Conservation (phyloP, 2,113 vertebrate genomes). For the Pardalotus punctatus region DNA sequence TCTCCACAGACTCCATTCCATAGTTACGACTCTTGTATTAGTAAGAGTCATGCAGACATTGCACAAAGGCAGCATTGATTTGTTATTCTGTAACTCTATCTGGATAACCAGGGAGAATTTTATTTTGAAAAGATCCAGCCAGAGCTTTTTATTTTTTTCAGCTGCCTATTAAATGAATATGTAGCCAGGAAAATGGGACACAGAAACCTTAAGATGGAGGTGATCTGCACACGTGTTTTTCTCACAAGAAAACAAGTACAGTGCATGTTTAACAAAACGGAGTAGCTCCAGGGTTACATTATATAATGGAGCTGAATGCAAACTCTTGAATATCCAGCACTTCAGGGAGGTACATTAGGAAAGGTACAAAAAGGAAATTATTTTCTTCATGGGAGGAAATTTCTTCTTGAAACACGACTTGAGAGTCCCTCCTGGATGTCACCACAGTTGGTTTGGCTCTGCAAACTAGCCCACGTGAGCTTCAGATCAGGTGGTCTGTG, state of each 20-base stretch:
- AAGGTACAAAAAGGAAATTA: neutral
- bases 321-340: neutral
- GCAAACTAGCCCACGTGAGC: neutral
- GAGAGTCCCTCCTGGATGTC: neutral
- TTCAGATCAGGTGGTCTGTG: accelerated
- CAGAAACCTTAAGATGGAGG: neutral
- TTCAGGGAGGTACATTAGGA: neutral
- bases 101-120: conserved; percentile 4
- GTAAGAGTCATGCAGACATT: neutral
- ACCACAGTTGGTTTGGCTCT: neutral
- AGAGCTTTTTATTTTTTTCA: neutral
- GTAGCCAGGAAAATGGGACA: conserved; percentile 30
- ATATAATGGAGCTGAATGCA: neutral
- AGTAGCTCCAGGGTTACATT: neutral
- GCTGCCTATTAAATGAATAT: neutral
- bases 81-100: neutral
- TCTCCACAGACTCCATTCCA: neutral
- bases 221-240: neutral
- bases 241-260: conserved; percentile 20
- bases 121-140: conserved; percentile 20
- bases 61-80: neutral
- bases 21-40: neutral
- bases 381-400: neutral
- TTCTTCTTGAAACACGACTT: neutral
- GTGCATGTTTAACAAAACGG: neutral